A percentile compares a stretch with the other conserved stretches of the same genome.
Evolutionary conservation across 2,113 vertebrate genomes (phyloP).

Genomic region (Crotalus horridus): DNA sequence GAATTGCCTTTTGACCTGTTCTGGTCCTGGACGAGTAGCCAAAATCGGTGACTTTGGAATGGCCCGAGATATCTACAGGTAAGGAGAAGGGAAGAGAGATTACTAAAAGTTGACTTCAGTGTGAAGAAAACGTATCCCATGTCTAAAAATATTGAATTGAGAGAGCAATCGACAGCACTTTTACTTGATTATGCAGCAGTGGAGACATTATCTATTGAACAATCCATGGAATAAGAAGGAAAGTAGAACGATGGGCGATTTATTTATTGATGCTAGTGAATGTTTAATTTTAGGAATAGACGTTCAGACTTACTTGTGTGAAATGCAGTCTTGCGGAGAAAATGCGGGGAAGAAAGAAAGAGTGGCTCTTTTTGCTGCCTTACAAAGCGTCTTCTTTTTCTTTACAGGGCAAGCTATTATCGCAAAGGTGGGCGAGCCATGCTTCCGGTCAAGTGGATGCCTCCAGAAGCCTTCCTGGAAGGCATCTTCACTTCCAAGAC

Average conservation of each 20-base stretch:
- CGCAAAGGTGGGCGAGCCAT: conserved; percentile 84
- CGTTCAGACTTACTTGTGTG: not conserved
- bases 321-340: not conserved
- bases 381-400: not conserved
- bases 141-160: not conserved
- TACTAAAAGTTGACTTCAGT: not conserved
- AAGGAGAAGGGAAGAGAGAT: not conserved
- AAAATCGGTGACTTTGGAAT: conserved; percentile 94
- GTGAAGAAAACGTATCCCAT: not conserved
- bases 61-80: conserved; percentile 92
- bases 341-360: not conserved
- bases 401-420: conserved; percentile 92
- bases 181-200: not conserved
- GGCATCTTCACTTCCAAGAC: conserved; percentile 94
- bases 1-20: conserved; percentile 87
- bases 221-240: not conserved
- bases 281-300: not conserved
- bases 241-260: not conserved
- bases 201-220: not conserved
- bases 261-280: not conserved
- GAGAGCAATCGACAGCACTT: not conserved
- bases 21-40: conserved; percentile 78
- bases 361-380: not conserved
- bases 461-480: conserved; percentile 90
- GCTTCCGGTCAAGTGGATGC: conserved; percentile 93